These are phyloP conservation scores for Poecilia gillii DNA, from an alignment of 2,797 vertebrate genomes.

Conservation along the genomic window DNA sequence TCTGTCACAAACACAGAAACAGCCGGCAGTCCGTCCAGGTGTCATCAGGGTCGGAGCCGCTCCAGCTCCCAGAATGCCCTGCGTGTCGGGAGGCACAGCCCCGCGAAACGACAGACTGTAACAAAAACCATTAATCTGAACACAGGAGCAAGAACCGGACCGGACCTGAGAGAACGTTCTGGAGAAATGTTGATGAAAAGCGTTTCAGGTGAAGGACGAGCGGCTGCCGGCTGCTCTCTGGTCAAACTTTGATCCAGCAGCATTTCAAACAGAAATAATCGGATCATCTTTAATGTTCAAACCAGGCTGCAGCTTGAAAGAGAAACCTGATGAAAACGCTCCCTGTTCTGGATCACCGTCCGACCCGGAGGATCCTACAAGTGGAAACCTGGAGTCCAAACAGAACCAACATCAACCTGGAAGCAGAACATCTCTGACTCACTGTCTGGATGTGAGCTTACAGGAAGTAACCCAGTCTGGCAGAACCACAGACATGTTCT, in stretches of 20 bases:
- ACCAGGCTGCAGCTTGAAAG: background rate
- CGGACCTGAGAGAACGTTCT: background rate
- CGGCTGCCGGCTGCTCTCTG: background rate
- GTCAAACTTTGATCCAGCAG: background rate
- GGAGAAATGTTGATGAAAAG: background rate
- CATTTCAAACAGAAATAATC: background rate
- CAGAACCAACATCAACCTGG: background rate
- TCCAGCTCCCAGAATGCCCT: background rate
- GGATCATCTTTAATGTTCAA: background rate
- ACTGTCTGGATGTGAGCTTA: background rate
- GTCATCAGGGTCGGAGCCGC: background rate
- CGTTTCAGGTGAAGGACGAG: background rate
- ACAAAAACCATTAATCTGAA: background rate
- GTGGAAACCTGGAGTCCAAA: background rate
- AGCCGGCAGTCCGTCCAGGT: background rate
- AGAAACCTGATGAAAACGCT: background rate
- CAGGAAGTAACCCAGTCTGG: background rate
- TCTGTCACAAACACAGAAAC: background rate
- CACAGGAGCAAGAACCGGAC: background rate
- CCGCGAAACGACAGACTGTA: background rate
- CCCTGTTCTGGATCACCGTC: background rate
- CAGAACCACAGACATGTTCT: background rate
- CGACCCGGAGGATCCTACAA: background rate
- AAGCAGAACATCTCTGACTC: background rate
- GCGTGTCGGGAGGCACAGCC: background rate